phyloP scores from a whole-genome alignment of 2,113 vertebrate species.

The Aepyceros melampus region DNA sequence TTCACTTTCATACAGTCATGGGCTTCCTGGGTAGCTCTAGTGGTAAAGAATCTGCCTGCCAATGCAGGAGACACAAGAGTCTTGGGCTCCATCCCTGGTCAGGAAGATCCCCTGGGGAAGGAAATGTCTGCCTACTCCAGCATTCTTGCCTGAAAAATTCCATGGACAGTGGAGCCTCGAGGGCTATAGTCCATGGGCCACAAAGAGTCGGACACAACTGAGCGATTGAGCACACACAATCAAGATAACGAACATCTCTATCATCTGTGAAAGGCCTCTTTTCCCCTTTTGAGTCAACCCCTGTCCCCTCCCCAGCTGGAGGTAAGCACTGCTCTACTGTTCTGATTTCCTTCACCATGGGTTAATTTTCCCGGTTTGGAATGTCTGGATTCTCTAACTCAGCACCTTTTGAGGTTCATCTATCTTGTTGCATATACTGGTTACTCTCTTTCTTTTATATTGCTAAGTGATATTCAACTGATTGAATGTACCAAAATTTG shows the following conservation, averaged over 20 bases:
- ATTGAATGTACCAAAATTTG: background rate
- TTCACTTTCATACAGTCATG: background rate
- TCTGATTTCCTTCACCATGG: background rate
- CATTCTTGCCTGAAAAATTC: background rate
- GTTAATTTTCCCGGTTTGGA: background rate
- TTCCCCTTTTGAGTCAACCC: background rate
- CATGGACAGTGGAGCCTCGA: background rate
- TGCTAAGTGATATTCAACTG: background rate
- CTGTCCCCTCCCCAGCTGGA: background rate
- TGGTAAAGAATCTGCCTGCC: background rate
- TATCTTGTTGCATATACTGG: background rate
- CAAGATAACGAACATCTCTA: background rate
- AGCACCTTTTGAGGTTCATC: background rate
- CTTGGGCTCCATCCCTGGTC: background rate
- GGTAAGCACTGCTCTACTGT: background rate
- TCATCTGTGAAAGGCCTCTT: background rate
- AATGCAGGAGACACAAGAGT: background rate
- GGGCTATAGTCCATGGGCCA: background rate
- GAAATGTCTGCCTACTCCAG: background rate
- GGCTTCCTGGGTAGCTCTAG: background rate
- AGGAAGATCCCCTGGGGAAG: background rate
- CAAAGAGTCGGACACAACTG: background rate
- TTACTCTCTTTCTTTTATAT: background rate
- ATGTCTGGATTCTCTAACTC: background rate
- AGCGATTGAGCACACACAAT: background rate